Evolutionary conservation across 2,888 invertebrate genomes (phyloP), one percentile per base, ranked within the genome.

Genomic region (Cancer borealis): DNA sequence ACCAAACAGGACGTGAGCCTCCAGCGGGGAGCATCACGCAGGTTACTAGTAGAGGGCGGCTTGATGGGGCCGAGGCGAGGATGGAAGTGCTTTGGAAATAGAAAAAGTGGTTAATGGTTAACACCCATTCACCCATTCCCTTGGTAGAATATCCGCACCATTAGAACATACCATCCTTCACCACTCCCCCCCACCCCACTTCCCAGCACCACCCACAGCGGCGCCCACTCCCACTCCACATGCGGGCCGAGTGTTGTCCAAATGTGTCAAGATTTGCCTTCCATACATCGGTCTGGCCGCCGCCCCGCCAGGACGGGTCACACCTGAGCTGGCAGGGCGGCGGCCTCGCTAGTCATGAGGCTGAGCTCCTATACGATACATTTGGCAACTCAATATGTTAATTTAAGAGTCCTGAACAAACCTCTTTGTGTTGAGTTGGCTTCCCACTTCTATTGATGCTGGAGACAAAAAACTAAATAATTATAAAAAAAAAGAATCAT

Each of bases 371-470:
- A 1, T n/a, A 45, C 17, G 91, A 91, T 91, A 91, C 73, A 91
- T 73, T 73, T 73, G 91, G 73, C 91, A 91, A 91, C 73, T 79
- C 73, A 79, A 79, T 91, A 46, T 73, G 46, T 91, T 73, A 91
- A 46, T 73, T 46, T 91, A 26, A 73, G 91, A 47, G 73, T 91
- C 90, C 60, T 90, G 47, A 21, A 90, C 54, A 49, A 39, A 84
- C 84, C 84, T 84, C 84, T 84, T 39, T 84, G 84, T 84, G 84
- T 84, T 84, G 84, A 84, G 84, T 39, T 84, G 84, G 84, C 84
- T 84, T 84, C 84, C 84, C 84, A 84, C 84, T 84, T 39, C 39
- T 84, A 30, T 39, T 84, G 39, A 84, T 84, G 84, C 39, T 84
- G 39, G 14, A 84, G 5, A 84, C n/a, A 84, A 84, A 30, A 84